Percentiles rank a stretch among this genome's conserved stretches.
Conservation (phyloP, 2,113 vertebrate species). For the Prionailurus bengalensis region DNA sequence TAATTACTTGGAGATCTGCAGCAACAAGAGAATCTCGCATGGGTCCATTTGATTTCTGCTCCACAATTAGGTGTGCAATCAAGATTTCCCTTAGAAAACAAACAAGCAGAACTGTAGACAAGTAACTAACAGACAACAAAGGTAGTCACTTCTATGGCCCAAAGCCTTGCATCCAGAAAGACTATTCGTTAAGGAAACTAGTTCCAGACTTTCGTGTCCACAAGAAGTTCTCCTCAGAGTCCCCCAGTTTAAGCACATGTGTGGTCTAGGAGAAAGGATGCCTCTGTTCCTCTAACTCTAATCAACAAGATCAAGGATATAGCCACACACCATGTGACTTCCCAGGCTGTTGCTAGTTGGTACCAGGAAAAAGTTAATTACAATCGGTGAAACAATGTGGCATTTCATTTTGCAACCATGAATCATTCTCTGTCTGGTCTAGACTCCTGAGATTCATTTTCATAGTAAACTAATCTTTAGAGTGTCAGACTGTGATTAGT, state of each 20-base stretch:
- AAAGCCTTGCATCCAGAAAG: background rate
- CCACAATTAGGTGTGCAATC: background rate
- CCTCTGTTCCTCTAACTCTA: background rate
- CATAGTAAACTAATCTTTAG: constrained; percentile 72
- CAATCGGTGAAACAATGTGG: constrained; percentile 65
- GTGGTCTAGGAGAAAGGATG: background rate
- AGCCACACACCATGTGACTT: background rate
- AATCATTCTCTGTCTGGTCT: constrained; percentile 57
- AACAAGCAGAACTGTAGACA: constrained; percentile 30
- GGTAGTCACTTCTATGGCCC: background rate
- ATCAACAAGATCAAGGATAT: background rate
- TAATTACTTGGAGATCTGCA: constrained; percentile 67
- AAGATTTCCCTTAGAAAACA: constrained; percentile 39
- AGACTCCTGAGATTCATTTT: constrained; percentile 72
- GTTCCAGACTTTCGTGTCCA: background rate
- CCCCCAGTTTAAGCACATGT: background rate
- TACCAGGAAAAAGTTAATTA: constrained; percentile 57
- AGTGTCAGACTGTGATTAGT: constrained; percentile 72
- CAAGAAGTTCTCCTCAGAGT: background rate
- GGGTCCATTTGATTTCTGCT: constrained; percentile 23
- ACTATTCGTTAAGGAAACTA: background rate
- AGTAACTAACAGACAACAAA: constrained; percentile 6
- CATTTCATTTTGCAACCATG: constrained; percentile 68
- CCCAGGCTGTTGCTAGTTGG: background rate
- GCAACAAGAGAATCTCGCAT: background rate